Conservation (phyloP, 2,113 vertebrate species). For the Ovis canadensis region DNA sequence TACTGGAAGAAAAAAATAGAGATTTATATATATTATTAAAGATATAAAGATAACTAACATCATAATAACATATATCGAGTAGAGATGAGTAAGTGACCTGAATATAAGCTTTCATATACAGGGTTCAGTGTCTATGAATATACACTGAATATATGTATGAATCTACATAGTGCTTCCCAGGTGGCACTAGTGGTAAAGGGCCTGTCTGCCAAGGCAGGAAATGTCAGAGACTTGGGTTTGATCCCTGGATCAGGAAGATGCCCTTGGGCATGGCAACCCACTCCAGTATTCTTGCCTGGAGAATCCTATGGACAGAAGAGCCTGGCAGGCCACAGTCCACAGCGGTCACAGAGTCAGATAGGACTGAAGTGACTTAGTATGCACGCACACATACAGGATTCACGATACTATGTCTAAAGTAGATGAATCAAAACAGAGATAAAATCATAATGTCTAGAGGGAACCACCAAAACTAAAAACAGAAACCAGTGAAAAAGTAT, state of each 20-base stretch:
- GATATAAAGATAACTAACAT: neutral
- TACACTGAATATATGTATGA: too few relatives aligned
- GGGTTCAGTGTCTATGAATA: too few relatives aligned
- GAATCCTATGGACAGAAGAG: neutral
- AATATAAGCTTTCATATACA: neutral
- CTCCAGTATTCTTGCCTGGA: neutral
- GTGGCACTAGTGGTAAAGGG: neutral
- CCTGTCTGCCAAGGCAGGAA: neutral
- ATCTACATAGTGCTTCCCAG: neutral
- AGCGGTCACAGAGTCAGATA: neutral
- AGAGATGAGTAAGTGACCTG: neutral
- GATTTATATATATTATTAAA: neutral
- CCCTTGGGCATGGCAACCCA: neutral
- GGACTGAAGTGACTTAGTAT: neutral
- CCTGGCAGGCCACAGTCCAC: neutral
- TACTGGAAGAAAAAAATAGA: neutral
- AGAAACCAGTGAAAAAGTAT: neutral
- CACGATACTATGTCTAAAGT: neutral
- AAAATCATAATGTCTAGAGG: neutral
- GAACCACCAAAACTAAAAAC: neutral
- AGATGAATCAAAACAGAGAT: neutral
- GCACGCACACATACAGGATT: neutral
- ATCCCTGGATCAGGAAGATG: neutral
- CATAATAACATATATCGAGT: neutral
- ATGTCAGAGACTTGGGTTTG: neutral